phyloP scores from a whole-genome alignment of 2,888 invertebrate species.

The Drosophila setosimentum region DNA sequence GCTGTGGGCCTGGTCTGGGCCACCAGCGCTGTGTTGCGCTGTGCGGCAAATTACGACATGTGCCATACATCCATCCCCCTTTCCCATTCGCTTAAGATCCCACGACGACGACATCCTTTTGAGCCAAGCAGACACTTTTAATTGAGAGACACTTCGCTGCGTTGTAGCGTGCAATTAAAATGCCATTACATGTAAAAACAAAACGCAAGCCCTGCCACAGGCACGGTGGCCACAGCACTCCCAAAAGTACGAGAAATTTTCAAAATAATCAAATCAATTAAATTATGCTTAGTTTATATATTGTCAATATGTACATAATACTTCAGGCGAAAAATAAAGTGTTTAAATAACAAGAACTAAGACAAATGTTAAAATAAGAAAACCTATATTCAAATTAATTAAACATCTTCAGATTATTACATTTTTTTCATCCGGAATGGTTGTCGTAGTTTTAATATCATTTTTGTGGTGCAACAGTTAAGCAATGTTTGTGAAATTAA shows the following conservation, averaged over 20 bases:
- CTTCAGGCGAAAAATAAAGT: neutral
- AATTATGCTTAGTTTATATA: neutral
- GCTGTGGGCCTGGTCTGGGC: slow-evolving; percentile 30
- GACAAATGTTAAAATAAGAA: neutral
- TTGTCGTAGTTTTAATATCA: neutral
- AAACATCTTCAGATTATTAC: neutral
- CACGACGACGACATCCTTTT: slow-evolving; percentile 57
- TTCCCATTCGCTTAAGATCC: slow-evolving; percentile 26
- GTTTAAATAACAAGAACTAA: neutral
- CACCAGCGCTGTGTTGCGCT: slow-evolving; percentile 23
- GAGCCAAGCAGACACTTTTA: slow-evolving; percentile 76
- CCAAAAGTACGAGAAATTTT: neutral
- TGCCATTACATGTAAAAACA: slow-evolving; percentile 75
- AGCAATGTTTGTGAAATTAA: neutral
- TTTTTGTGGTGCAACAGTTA: neutral
- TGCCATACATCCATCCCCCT: slow-evolving; percentile 61
- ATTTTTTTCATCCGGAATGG: neutral
- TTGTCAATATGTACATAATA: no score
- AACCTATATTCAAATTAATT: neutral
- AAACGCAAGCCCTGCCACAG: slow-evolving; percentile 22
- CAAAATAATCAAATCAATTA: neutral
- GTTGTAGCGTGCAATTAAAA: slow-evolving; percentile 75
- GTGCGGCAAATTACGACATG: slow-evolving; percentile 73
- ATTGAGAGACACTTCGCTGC: slow-evolving; percentile 77
- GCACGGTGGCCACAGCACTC: slow-evolving; percentile 16